Evolutionary conservation across 2,888 invertebrate genomes (phyloP).

Genomic region (Hipparchia semele): DNA sequence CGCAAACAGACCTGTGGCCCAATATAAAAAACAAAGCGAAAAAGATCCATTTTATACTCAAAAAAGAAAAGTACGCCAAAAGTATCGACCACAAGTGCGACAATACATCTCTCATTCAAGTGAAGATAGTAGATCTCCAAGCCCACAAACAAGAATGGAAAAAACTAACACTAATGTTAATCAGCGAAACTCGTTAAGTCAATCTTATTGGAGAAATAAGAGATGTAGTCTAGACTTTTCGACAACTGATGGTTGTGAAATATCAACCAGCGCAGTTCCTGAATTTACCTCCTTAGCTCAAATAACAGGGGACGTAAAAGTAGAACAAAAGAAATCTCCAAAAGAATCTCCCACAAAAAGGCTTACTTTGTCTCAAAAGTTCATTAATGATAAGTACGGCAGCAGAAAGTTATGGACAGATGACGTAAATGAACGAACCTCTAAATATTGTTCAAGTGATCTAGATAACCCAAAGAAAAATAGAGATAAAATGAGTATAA

Average conservation of each 20-base stretch:
- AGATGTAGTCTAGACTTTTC: conserved; percentile 70
- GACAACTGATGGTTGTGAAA: conserved; percentile 56
- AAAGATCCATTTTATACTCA: conserved; percentile 93
- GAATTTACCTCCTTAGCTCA: conserved; percentile 79
- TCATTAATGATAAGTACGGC: conserved; percentile 80
- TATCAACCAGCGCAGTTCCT: conserved; percentile 70
- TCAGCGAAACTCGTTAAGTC: conserved; percentile 74
- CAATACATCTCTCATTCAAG: conserved; percentile 84
- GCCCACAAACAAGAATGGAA: conserved; percentile 74
- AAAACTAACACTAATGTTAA: conserved; percentile 67
- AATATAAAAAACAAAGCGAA: conserved; percentile 95
- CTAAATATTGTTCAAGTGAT: conserved; percentile 60
- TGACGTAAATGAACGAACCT: conserved; percentile 62
- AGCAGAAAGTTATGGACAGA: conserved; percentile 77
- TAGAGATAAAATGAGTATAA: conserved; percentile 62
- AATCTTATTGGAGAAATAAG: conserved; percentile 79
- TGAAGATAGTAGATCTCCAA: conserved; percentile 84
- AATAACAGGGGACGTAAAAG: conserved; percentile 64
- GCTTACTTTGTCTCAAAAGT: conserved; percentile 78
- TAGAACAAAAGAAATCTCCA: conserved; percentile 66
- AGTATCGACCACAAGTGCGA: conserved; percentile 83
- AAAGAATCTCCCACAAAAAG: conserved; percentile 66
- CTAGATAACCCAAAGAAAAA: conserved; percentile 67
- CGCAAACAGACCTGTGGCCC: conserved; percentile 89
- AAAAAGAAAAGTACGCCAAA: conserved; percentile 86